Base-by-base conservation (phyloP, 1,140 invertebrate species). In the Xylocopa sonorina region DNA sequence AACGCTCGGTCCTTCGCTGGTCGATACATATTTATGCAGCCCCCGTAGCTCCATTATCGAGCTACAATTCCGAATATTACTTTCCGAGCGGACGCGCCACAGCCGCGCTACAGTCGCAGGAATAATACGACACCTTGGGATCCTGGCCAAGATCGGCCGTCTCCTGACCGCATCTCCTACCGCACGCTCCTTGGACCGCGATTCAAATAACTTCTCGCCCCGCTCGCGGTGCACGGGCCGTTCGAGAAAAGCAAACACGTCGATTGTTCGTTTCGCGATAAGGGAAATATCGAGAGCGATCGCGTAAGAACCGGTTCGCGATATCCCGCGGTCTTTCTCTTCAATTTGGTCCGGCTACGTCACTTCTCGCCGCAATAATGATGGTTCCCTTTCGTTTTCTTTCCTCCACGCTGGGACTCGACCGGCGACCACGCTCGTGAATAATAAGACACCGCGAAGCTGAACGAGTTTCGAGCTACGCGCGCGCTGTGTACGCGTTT, bases 221-320 rank as follows among this genome's bases (percentile, higher is more conserved):
- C 60, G 24, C 16, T 9, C 18, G n/a, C n/a, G 32, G 50, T 16
- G n/a, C 29, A 16, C 29, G 41, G n/a, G 32, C 32, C 50, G 38
- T 63, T 63, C 58, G 41, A 57, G 38, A 38, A 72, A 63, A 51
- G 67, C 48, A 78, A 63, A 78, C 74, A 63, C 51, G 16, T 32
- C 41, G 43, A 77, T 68, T 67, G 74, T 50, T 34, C 51, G 43
- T 41, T 38, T 27, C n/a, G 63, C 46, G 74, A 76, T 72, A 62
- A 78, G 67, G 48, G 43, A 55, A 78, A 72, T 78, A n/a, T n/a
- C n/a, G n/a, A 27, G 57, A 46, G 21, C 27, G 50, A 53, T 76
- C 62, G 51, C 62, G 73, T 51, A 62, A 58, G 57, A 78, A 78
- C 75, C 75, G 75, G 75, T 78, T 78, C 55, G 29, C n/a, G 66